A percentile compares a stretch with the other conserved stretches of the same genome.
Evolutionary conservation across 2,113 vertebrate species (phyloP).

Genomic region (Rhombomys opimus): DNA sequence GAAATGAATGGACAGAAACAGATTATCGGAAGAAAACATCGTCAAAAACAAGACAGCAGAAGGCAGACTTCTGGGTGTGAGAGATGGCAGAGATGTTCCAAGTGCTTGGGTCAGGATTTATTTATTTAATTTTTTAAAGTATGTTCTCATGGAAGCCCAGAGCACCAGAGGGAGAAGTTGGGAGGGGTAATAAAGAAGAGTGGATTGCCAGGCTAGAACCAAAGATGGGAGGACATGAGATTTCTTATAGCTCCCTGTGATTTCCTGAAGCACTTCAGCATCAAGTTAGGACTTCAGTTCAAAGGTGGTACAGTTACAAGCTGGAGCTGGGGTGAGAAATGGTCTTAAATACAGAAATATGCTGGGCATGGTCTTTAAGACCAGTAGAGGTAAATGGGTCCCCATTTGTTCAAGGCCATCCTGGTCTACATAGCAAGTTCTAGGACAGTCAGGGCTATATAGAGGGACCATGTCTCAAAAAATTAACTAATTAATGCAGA

Average conservation of each 20-base stretch:
- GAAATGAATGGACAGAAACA: background rate
- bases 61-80: background rate
- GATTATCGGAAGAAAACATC: background rate
- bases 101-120: background rate
- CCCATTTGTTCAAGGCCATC: background rate
- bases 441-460: background rate
- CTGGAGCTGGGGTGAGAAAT: no score
- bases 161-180: background rate
- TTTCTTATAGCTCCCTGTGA: background rate
- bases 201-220: background rate
- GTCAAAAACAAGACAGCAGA: background rate
- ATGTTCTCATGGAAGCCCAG: background rate
- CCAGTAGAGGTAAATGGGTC: background rate
- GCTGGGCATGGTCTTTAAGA: background rate
- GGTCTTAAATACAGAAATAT: background rate
- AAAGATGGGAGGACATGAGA: background rate
- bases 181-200: background rate
- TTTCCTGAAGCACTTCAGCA: background rate
- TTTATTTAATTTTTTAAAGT: background rate
- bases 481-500: background rate
- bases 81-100: background rate
- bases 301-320: background rate
- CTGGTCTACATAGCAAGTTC: background rate
- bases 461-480: background rate
- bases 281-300: background rate